phyloP scores from a whole-genome alignment of 1,140 invertebrate species.

The Brachionus sp. region DNA sequence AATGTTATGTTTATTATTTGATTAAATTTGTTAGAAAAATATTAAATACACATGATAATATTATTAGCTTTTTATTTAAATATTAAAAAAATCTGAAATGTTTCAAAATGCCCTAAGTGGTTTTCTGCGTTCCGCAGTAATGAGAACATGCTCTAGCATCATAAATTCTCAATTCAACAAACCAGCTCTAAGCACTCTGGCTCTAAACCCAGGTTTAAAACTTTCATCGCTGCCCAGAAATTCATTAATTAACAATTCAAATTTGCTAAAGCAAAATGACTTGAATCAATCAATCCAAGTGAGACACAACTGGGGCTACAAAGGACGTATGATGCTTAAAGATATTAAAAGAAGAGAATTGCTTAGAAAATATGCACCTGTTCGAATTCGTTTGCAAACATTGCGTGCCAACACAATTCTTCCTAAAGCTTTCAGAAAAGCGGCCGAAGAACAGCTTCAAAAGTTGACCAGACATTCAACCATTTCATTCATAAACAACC shows the following conservation, averaged over 20 bases:
- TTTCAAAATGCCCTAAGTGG: not conserved
- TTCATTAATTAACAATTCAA: not conserved
- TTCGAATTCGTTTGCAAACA: conserved; percentile 71
- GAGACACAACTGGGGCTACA: conserved; percentile 40
- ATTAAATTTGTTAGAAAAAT: too few relatives aligned
- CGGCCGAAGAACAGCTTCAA: conserved; percentile 70
- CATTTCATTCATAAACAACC: conserved; percentile 64
- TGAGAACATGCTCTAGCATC: not conserved
- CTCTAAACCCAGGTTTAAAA: not conserved
- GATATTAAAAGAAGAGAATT: conserved; percentile 75
- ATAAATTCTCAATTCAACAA: not conserved
- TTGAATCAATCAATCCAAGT: conserved; percentile 26
- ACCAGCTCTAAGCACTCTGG: not conserved
- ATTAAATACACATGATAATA: too few relatives aligned
- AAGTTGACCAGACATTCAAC: conserved; percentile 72
- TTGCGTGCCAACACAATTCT: conserved; percentile 76
- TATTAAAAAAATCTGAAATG: not conserved
- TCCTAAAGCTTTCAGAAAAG: conserved; percentile 64
- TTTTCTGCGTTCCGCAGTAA: not conserved
- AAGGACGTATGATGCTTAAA: conserved; percentile 65
- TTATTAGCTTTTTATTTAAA: too few relatives aligned
- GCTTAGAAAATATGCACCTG: conserved; percentile 68
- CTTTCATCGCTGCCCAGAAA: not conserved
- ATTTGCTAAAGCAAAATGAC: not conserved
- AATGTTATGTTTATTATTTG: too few relatives aligned